A percentile compares a stretch with the other conserved stretches of the same genome.
phyloP scores from a whole-genome alignment of 2,113 vertebrate species.

The Peucedramus taeniatus region DNA sequence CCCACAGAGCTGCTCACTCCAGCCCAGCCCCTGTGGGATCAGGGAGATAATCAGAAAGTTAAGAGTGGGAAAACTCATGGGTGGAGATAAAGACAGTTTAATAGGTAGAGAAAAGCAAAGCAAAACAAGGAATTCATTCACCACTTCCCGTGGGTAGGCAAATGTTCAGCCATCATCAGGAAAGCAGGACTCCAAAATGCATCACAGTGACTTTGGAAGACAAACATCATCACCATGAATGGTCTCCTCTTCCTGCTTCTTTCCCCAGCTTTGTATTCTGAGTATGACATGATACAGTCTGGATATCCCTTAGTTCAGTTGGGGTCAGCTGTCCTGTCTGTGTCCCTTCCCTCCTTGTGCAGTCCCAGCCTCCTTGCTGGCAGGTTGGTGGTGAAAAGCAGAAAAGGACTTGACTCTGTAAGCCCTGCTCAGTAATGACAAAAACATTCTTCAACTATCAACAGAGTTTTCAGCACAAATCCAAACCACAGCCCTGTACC shows the following conservation, averaged over 20 bases:
- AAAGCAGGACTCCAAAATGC: background rate
- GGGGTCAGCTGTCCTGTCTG: background rate
- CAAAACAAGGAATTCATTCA: background rate
- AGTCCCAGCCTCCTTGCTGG: background rate
- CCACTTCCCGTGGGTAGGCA: background rate
- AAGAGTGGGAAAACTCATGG: background rate
- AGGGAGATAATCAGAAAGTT: background rate
- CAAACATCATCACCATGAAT: background rate
- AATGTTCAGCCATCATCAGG: background rate
- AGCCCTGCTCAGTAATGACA: background rate
- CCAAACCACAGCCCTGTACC: background rate
- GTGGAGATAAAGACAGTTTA: background rate
- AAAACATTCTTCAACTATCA: background rate
- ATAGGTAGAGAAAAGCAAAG: background rate
- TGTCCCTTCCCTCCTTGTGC: background rate
- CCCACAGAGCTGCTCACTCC: too few relatives aligned
- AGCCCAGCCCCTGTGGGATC: background rate
- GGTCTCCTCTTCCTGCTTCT: background rate
- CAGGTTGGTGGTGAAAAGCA: background rate
- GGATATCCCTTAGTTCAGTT: fast-evolving
- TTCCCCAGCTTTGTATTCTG: background rate
- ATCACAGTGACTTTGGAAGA: background rate
- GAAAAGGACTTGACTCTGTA: background rate
- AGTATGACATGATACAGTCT: background rate
- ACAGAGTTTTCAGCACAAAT: background rate